A percentile compares a stretch with the other conserved stretches of the same genome.
Conservation (phyloP, 1,140 invertebrate genomes). For the Drosophila repleta region DNA sequence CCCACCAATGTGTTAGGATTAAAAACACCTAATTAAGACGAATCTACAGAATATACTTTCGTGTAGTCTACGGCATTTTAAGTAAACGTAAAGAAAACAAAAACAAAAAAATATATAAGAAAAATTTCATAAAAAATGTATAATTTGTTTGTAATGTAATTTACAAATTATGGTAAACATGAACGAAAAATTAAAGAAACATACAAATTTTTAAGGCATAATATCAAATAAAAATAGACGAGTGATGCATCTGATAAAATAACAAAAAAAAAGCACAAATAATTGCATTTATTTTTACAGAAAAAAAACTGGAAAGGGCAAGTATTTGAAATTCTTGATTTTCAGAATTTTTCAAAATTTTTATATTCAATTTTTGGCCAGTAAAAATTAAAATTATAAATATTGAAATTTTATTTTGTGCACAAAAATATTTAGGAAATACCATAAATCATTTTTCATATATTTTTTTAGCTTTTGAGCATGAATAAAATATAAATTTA, state of each 20-base stretch:
- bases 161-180: constrained; percentile 51
- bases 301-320: not conserved
- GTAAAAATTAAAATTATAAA: too few relatives aligned
- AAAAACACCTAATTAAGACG: constrained; percentile 67
- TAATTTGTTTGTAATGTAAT: constrained; percentile 64
- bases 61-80: constrained; percentile 75
- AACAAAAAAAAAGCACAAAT: not conserved
- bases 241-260: constrained; percentile 70
- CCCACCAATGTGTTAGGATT: constrained; percentile 70
- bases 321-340: too few relatives aligned
- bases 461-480: too few relatives aligned
- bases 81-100: constrained; percentile 43
- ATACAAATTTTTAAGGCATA: constrained; percentile 67
- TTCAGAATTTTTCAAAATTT: too few relatives aligned
- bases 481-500: too few relatives aligned
- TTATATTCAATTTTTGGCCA: too few relatives aligned
- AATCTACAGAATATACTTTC: constrained; percentile 65
- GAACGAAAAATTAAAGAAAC: constrained; percentile 57
- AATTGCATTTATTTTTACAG: not conserved
- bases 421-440: too few relatives aligned
- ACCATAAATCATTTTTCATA: too few relatives aligned
- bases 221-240: constrained; percentile 76
- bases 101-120: constrained; percentile 17
- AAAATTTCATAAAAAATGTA: constrained; percentile 33
- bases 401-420: too few relatives aligned